Base-by-base conservation (phyloP, 1,140 invertebrate genomes). In the Lordiphosa stackelbergi region DNA sequence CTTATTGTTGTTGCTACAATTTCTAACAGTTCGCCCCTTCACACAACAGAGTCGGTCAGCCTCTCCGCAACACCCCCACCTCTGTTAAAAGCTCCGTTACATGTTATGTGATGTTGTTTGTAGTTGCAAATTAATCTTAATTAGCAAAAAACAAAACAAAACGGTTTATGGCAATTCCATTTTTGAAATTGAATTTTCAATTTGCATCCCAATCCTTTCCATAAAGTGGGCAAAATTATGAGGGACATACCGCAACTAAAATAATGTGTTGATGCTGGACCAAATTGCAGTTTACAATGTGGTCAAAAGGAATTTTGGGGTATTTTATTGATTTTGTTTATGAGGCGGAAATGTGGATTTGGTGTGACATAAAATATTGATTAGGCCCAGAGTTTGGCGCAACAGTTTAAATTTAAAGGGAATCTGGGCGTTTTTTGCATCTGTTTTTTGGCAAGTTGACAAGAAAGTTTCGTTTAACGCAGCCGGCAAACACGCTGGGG, bases 281-380 rank as follows among this genome's bases (percentile, higher is more conserved):
- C 10, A 31, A 46, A 46, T 34, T 46, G 24, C 24, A 46, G 11
- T 46, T 46, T 46, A 46, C 43, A 46, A 46, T 46, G 43, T 46
- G 43, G 43, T 12, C 43, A 34, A 13, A 31, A 13, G 0, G 24
- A 28, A 22, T 31, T 46, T 46, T 34, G 24, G 43, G n/a, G 24
- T 5, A 46, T 34, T 46, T 34, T 46, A 46, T 46, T 46, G 43
- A 46, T 46, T 46, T 46, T 46, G 43, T 6, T 5, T 7, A 7
- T 2, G 42, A 7, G 10, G 28, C 28, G 28, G 28, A 31, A 31
- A 31, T 45, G 24, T 13, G 43, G 7, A 11, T 5, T 12, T 45
- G 43, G n/a, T 31, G 24, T n/a, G 24, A 46, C 31, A 31, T 34
- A 12, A 12, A 13, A 31, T 46, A 46, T 46, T 46, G 43, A 46